A percentile compares a stretch with the other conserved stretches of the same genome.
phyloP scores from a whole-genome alignment of 2,888 invertebrate species.

The Cryptosula pallasiana region DNA sequence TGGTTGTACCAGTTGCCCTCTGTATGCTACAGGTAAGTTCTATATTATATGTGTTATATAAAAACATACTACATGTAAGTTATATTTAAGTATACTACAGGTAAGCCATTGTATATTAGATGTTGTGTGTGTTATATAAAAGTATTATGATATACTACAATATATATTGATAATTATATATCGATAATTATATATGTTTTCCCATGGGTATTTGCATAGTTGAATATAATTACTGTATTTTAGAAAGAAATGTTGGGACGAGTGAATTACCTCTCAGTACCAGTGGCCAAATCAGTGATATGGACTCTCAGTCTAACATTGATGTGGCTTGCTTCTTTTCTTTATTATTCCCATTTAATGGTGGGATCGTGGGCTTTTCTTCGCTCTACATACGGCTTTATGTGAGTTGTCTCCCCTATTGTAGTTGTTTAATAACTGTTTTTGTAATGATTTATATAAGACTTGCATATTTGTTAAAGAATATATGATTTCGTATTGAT shows the following conservation, averaged over 20 bases:
- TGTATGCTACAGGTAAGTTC: conserved; percentile 58
- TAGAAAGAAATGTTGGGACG: conserved; percentile 8
- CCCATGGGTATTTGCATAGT: no score
- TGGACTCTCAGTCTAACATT: conserved; percentile 53
- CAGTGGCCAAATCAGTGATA: background rate
- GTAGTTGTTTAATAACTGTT: no score
- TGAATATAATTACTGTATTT: no score
- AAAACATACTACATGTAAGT: no score
- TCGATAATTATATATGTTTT: no score
- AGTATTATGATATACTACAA: no score
- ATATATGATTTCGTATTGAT: background rate
- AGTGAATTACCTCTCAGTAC: background rate
- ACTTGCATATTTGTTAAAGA: no score
- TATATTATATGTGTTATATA: no score
- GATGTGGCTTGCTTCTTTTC: conserved; percentile 58
- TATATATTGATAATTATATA: no score
- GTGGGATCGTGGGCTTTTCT: conserved; percentile 56
- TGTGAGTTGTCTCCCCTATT: conserved; percentile 61
- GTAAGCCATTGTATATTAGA: no score
- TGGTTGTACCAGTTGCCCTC: conserved; percentile 76
- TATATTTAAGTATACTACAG: no score
- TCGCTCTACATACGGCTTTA: conserved; percentile 72
- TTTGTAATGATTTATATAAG: background rate
- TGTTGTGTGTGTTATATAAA: no score
- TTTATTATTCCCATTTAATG: conserved; percentile 64